Base-by-base conservation (phyloP, 2,113 vertebrate genomes). In the Embiotoca jacksoni region DNA sequence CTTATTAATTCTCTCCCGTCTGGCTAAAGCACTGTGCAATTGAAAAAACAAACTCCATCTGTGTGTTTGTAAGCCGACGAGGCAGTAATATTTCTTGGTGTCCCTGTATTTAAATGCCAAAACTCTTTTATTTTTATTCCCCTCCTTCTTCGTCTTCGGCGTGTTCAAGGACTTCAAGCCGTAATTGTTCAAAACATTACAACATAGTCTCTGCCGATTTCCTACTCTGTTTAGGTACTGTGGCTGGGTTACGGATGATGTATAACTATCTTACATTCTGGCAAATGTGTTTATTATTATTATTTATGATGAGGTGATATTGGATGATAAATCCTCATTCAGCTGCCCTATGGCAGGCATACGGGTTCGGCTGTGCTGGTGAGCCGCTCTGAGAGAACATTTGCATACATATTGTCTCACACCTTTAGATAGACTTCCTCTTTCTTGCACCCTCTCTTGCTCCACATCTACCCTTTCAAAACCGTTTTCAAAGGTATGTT, bases 341-440 rank as follows among this genome's bases (percentile, higher is more conserved):
- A 57, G 57, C 83, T 73, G 13, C 88, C 82, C 68, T 31, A 10
- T 79, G 84, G 86, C 84, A 74, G 74, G 5, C 72, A 11, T 41
- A 61, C 31, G 4, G 72, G 75, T 76, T 85, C 30, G 3, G 59
- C 78, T 72, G 39, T 37, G 36, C 67, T 74, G 58, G 46, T 44
- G 62, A 82, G 72, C 79, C 60, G 50, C 80, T 78, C 14, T 33
- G 36, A 60, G 36, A 73, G 77, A 82, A 65, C 75, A 94, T 94
- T 95, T 94, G 91, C 94, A 94, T 94, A 93, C 92, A 94, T 94
- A 94, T 94, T 95, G 91, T 92, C 82, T 92, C 85, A 73, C 92
- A 93, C 88, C 91, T 93, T 92, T 83, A 83, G 75, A 86, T 82
- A 82, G 81, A 64, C 79, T 81, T 74, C 80, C 41, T 63, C n/a